Evolutionary conservation across 2,797 vertebrate species (phyloP).

Genomic region (Siniperca undulata): DNA sequence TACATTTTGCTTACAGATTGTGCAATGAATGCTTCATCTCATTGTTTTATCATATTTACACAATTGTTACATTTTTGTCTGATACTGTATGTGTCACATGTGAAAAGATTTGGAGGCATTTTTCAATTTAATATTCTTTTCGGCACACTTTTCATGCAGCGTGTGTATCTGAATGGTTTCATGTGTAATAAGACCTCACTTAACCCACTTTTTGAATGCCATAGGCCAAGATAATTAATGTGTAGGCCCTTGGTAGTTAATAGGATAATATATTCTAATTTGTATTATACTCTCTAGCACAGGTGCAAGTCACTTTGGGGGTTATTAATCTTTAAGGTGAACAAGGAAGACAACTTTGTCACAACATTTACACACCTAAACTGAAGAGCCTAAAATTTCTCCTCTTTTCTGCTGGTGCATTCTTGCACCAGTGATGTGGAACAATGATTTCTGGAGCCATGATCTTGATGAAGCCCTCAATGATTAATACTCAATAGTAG

Average conservation of each 20-base stretch:
- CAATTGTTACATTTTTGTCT: background rate
- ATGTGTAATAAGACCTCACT: slow-evolving; percentile 33
- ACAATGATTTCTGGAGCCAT: slow-evolving; percentile 18
- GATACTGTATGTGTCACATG: slow-evolving; percentile 7
- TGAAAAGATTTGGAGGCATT: background rate
- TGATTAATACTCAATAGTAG: slow-evolving; percentile 33
- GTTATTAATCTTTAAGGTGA: slow-evolving; percentile 3
- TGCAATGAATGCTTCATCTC: background rate
- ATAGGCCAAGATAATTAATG: slow-evolving; percentile 45
- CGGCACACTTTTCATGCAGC: slow-evolving; percentile 5
- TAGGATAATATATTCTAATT: slow-evolving; percentile 37
- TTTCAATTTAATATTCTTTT: background rate
- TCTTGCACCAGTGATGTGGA: slow-evolving; percentile 24
- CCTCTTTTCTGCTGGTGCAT: slow-evolving; percentile 14
- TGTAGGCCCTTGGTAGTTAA: slow-evolving; percentile 30
- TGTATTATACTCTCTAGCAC: slow-evolving; percentile 37
- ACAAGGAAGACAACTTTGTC: background rate
- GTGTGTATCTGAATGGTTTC: slow-evolving; percentile 19
- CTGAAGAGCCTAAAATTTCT: slow-evolving; percentile 13
- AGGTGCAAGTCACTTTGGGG: slow-evolving; percentile 8
- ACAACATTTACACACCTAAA: slow-evolving; percentile 11
- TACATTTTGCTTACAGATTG: background rate
- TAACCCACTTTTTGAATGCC: slow-evolving; percentile 40
- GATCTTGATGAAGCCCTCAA: slow-evolving; percentile 6
- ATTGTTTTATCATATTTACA: background rate